These are phyloP conservation scores for Tetramorium simillimum DNA, from an alignment of 1,140 invertebrate genomes.

Conservation along the genomic window DNA sequence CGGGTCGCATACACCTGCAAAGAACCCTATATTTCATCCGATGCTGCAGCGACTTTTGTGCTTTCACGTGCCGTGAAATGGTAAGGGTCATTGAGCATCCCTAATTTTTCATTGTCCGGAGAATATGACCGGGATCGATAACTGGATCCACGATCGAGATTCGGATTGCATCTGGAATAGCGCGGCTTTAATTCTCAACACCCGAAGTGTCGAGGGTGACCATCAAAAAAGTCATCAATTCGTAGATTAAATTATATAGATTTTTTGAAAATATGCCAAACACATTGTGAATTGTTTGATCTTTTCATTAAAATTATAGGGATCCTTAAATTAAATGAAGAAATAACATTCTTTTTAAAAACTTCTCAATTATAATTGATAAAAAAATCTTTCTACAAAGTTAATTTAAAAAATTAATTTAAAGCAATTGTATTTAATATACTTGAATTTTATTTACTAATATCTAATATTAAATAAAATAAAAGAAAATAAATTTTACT, in stretches of 20 bases:
- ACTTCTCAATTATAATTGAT: not conserved
- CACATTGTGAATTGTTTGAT: not conserved
- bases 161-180: conserved; percentile 10
- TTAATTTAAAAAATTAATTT: not conserved
- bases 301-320: not conserved
- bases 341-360: not conserved
- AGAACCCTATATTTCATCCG: conserved; percentile 78
- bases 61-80: conserved; percentile 69
- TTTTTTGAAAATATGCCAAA: not conserved
- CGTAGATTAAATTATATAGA: not conserved
- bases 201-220: not conserved
- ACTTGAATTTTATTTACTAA: too few relatives aligned
- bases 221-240: not conserved
- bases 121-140: conserved; percentile 56
- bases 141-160: conserved; percentile 13
- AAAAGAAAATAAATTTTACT: not conserved
- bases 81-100: conserved; percentile 68
- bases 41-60: conserved; percentile 64
- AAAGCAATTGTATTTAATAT: too few relatives aligned
- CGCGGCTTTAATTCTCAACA: conserved; percentile 17
- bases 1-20: conserved; percentile 78
- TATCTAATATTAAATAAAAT: not conserved
- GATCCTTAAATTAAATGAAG: not conserved
- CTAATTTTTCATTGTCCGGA: conserved; percentile 71
- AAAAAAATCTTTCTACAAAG: not conserved